Conservation (phyloP, 2,797 vertebrate genomes). For the Peromyscus nudipes region DNA sequence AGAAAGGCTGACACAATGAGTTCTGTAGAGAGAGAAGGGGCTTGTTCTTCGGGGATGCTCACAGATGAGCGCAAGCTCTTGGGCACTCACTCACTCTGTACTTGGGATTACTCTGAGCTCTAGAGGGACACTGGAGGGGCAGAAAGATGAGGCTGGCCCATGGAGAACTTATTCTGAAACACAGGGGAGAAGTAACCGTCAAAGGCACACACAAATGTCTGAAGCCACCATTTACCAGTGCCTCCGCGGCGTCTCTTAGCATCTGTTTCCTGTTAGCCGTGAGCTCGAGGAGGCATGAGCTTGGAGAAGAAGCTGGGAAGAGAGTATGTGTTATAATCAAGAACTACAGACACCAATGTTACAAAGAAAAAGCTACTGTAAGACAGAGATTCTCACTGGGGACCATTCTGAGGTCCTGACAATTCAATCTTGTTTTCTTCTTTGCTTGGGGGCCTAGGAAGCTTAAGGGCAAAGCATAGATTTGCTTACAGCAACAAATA, state of each 20-base stretch:
- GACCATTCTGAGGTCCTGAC: background rate
- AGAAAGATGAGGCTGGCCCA: too few species aligned
- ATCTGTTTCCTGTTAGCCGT: background rate
- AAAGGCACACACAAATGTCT: rapidly evolving
- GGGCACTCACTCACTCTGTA: rapidly evolving
- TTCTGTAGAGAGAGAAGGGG: too few species aligned
- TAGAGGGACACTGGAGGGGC: background rate
- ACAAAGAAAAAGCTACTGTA: background rate
- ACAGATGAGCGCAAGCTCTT: rapidly evolving
- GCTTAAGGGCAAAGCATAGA: background rate
- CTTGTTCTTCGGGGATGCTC: background rate
- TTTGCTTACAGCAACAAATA: background rate
- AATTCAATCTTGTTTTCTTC: background rate
- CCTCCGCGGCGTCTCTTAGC: rapidly evolving
- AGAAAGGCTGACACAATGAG: background rate
- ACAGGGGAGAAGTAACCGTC: background rate
- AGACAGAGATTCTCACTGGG: background rate
- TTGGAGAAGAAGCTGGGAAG: background rate
- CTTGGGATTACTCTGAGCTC: background rate
- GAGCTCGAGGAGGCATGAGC: background rate
- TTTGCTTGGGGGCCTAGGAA: background rate
- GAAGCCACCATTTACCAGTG: background rate
- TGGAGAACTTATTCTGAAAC: rapidly evolving
- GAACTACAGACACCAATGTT: background rate
- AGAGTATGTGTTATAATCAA: background rate